Conservation (phyloP, 2,888 invertebrate genomes). For the Drosophila sordidapex region DNA sequence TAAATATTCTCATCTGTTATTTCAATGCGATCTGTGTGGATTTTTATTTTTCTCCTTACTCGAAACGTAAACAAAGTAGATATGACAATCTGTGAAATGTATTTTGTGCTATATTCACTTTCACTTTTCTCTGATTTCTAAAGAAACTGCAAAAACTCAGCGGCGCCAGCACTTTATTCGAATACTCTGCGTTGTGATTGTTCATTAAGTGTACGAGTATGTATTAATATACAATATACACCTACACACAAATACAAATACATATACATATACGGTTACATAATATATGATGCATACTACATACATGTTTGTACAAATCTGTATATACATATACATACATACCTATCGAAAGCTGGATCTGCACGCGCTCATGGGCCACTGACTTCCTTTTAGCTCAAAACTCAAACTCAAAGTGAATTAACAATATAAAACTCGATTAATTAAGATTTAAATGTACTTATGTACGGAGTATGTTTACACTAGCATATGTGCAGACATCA, state of each 20-base stretch:
- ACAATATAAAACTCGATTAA: slow-evolving; percentile 50
- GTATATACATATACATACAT: slow-evolving; percentile 40
- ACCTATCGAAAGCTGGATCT: slow-evolving; percentile 29
- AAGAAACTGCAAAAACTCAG: slow-evolving; percentile 54
- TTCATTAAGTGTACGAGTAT: slow-evolving; percentile 81
- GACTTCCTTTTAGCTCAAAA: slow-evolving; percentile 56
- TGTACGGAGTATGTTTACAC: neutral
- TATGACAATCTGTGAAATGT: slow-evolving; percentile 75
- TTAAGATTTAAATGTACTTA: slow-evolving; percentile 32
- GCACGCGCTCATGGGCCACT: slow-evolving; percentile 34
- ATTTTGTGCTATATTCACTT: slow-evolving; percentile 59
- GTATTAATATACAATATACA: slow-evolving; percentile 45
- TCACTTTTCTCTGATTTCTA: slow-evolving; percentile 31
- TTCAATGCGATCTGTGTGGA: slow-evolving; percentile 42
- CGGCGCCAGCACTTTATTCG: slow-evolving; percentile 76
- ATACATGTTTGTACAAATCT: slow-evolving; percentile 20
- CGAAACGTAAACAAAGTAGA: slow-evolving; percentile 61
- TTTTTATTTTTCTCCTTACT: slow-evolving; percentile 60
- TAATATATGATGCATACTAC: slow-evolving; percentile 15
- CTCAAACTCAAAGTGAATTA: slow-evolving; percentile 59
- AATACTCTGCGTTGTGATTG: slow-evolving; percentile 84
- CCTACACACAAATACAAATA: slow-evolving; percentile 29
- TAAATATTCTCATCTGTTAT: slow-evolving; percentile 65
- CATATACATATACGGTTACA: slow-evolving; percentile 28
- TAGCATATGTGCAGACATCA: slow-evolving; percentile 27